Evolutionary conservation across 2,888 invertebrate species (phyloP).

Genomic region (Drosophila stalkeri): DNA sequence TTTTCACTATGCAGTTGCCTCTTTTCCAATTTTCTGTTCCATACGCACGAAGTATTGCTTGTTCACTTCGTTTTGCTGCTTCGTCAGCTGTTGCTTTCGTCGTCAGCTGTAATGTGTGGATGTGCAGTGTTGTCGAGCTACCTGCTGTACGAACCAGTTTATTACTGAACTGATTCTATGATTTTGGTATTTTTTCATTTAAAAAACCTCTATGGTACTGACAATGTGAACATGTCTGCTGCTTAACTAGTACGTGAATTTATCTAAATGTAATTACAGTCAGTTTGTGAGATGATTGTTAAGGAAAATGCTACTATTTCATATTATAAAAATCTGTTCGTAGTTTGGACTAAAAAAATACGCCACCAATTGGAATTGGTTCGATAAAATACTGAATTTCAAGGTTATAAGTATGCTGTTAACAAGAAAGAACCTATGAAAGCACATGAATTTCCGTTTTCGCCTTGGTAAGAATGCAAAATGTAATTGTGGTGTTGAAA

Average conservation of each 20-base stretch:
- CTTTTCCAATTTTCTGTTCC: conserved; percentile 67
- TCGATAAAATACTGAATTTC: neutral
- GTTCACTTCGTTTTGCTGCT: conserved; percentile 57
- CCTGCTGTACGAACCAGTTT: conserved; percentile 7
- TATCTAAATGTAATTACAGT: neutral
- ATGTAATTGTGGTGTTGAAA: neutral
- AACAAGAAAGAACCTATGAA: neutral
- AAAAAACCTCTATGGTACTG: neutral
- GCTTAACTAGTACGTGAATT: too few relatives aligned
- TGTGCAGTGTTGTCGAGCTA: conserved; percentile 41
- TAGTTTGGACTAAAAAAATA: neutral
- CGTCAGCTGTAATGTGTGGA: conserved; percentile 56
- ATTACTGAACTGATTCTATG: conserved; percentile 4
- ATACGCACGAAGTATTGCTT: conserved; percentile 65
- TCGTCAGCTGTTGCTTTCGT: conserved; percentile 67
- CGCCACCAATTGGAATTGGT: neutral
- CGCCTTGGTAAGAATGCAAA: neutral
- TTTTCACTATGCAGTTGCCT: conserved; percentile 62
- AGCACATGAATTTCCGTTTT: neutral
- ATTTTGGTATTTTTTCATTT: neutral
- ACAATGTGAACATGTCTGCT: neutral
- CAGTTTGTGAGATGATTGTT: neutral
- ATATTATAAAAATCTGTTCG: neutral
- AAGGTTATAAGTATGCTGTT: too few relatives aligned
- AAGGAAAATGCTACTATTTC: neutral